Evolutionary conservation across 2,797 vertebrate species (phyloP).

Genomic region (Phalanger gymnotis): DNA sequence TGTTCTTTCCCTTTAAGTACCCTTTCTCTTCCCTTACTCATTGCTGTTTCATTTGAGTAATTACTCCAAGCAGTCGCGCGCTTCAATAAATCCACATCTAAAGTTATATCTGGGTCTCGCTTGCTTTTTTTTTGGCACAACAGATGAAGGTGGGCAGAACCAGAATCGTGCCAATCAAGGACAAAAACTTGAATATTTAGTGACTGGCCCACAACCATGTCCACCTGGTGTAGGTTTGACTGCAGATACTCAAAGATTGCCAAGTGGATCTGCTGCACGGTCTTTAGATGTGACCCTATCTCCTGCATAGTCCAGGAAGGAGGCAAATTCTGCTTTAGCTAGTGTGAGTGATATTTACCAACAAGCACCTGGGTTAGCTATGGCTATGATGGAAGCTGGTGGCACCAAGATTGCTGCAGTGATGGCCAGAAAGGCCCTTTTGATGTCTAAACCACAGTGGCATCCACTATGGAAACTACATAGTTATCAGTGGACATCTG

Average conservation of each 20-base stretch:
- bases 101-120: no score
- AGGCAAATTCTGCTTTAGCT: no score
- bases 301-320: slow-evolving; percentile 90
- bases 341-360: no score
- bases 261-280: slow-evolving; percentile 93
- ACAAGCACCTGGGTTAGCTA: no score
- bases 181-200: slow-evolving; percentile 94
- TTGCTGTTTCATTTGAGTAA: no score
- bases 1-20: no score
- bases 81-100: no score
- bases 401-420: slow-evolving; percentile 89
- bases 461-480: slow-evolving; percentile 99
- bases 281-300: slow-evolving; percentile 93
- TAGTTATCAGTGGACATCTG: slow-evolving; percentile 97
- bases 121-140: no score
- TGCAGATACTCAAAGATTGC: slow-evolving; percentile 95
- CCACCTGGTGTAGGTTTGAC: slow-evolving; percentile 92
- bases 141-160: slow-evolving; percentile 86
- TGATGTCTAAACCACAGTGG: slow-evolving; percentile 99
- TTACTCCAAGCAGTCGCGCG: no score
- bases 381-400: no score
- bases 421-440: slow-evolving; percentile 91
- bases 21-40: no score
- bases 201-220: slow-evolving; percentile 97
- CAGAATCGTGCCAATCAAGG: slow-evolving; percentile 88